phyloP scores from a whole-genome alignment of 2,797 vertebrate genomes.

The Sitta carolinensis region DNA sequence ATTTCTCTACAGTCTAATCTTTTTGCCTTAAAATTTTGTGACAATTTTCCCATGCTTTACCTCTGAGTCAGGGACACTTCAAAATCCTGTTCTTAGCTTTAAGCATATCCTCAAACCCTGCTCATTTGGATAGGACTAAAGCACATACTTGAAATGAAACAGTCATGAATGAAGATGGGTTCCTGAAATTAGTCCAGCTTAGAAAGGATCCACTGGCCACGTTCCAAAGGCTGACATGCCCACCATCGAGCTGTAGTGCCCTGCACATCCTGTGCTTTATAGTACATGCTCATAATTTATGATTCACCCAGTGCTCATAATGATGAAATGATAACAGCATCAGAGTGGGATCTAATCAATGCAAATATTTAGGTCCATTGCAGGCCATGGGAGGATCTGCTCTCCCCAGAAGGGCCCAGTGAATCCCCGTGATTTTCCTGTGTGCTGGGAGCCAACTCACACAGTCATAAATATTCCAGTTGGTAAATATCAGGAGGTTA shows the following conservation, averaged over 20 bases:
- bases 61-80: background rate
- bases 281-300: background rate
- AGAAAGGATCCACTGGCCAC: background rate
- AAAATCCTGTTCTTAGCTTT: background rate
- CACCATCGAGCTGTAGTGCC: background rate
- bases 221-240: background rate
- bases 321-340: background rate
- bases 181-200: background rate
- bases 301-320: background rate
- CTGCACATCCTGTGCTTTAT: background rate
- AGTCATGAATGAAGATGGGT: fast-evolving
- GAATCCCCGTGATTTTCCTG: background rate
- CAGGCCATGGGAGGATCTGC: fast-evolving
- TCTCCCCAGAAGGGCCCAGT: background rate
- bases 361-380: conserved; percentile 10
- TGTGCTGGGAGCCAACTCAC: fast-evolving
- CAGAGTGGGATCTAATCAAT: background rate
- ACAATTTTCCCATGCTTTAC: background rate
- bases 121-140: background rate
- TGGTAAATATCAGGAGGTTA: background rate
- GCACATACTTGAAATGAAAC: background rate
- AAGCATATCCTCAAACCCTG: background rate
- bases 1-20: background rate
- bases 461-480: background rate
- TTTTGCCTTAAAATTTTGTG: background rate